Percentiles rank a stretch among this genome's conserved stretches.
Conservation (phyloP, 1,140 invertebrate genomes). For the Amphibalanus amphitrite region DNA sequence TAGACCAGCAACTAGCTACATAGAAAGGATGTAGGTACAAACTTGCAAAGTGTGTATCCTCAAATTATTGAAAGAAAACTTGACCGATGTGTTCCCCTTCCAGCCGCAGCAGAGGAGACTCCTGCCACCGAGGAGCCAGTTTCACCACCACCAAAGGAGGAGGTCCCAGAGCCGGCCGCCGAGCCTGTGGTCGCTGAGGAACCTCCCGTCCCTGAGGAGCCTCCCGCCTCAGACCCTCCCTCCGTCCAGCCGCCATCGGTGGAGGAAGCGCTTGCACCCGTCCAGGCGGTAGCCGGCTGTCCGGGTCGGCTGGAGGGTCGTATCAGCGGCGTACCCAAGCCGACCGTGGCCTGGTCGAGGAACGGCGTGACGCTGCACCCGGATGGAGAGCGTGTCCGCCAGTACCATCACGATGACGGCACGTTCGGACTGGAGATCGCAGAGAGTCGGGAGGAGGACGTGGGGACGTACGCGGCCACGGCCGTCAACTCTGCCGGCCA, state of each 20-base stretch:
- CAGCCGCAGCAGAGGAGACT: too few species aligned
- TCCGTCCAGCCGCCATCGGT: constrained; percentile 36
- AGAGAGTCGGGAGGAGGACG: neutral
- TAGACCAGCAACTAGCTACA: too few species aligned
- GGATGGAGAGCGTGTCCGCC: constrained; percentile 10
- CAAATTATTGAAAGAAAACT: too few species aligned
- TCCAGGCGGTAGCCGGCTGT: constrained; percentile 23
- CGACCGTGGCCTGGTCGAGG: constrained; percentile 51
- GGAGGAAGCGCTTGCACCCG: constrained; percentile 21
- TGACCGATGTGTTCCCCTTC: too few species aligned
- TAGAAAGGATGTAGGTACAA: too few species aligned
- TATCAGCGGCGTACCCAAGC: constrained; percentile 53
- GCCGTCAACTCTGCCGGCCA: neutral
- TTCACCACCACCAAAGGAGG: too few species aligned
- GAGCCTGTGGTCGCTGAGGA: constrained; percentile 15
- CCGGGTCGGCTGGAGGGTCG: constrained; percentile 38
- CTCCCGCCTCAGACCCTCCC: too few species aligned
- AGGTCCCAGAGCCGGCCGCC: constrained; percentile 14
- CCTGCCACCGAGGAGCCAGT: too few species aligned
- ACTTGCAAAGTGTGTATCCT: too few species aligned
- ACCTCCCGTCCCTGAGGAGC: too few species aligned
- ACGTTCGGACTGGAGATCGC: neutral
- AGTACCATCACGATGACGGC: neutral
- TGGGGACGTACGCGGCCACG: neutral
- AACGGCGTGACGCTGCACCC: constrained; percentile 33